Conservation (phyloP, 2,797 vertebrate genomes). For the Hippopotamyrus pictus region DNA sequence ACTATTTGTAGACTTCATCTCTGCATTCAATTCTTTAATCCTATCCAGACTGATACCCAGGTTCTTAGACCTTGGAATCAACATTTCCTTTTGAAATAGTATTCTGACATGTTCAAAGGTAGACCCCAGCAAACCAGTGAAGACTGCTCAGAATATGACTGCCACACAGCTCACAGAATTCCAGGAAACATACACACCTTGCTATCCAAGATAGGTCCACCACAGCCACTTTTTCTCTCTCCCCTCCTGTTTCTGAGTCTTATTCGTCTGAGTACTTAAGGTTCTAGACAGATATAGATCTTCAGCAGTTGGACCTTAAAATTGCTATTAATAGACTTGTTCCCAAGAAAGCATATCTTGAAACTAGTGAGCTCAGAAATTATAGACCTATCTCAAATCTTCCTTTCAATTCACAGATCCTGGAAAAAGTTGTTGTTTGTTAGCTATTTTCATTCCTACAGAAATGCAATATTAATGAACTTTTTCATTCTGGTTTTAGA, state of each 20-base stretch:
- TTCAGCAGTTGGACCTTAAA: not conserved
- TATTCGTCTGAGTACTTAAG: not conserved
- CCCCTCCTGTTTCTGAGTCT: not conserved
- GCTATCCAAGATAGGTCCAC: not conserved
- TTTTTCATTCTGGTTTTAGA: not conserved
- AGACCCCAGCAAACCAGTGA: not conserved
- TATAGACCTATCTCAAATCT: not conserved
- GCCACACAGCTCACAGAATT: not conserved
- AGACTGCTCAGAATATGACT: not conserved
- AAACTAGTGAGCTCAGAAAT: not conserved
- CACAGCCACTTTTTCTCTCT: not conserved
- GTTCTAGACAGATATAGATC: not conserved
- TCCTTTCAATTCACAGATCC: not conserved
- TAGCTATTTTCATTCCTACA: not conserved
- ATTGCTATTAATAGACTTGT: not conserved
- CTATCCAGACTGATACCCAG: not conserved
- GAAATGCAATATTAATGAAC: not conserved
- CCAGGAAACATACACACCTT: not conserved
- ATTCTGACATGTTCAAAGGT: not conserved
- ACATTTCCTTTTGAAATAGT: not conserved
- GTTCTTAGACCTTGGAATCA: conserved; percentile 18
- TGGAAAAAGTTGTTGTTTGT: not conserved
- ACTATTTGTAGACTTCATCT: not conserved
- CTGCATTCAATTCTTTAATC: not conserved
- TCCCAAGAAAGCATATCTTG: not conserved